These are phyloP conservation scores for Tor tambroides DNA, from an alignment of 2,113 vertebrate genomes.

Conservation along the genomic window DNA sequence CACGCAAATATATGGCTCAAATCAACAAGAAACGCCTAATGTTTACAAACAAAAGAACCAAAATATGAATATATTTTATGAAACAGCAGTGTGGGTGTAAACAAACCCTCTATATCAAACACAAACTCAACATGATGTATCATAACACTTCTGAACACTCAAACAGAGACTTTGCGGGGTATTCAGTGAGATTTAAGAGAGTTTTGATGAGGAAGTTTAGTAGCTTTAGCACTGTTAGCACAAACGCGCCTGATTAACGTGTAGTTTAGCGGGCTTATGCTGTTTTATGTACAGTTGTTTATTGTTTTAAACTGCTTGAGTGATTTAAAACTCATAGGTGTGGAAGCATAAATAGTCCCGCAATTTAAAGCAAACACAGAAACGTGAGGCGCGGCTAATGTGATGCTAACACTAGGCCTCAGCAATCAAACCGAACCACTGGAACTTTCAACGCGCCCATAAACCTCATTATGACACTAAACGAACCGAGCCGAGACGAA, in stretches of 20 bases:
- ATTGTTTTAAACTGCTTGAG: background rate
- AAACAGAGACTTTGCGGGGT: background rate
- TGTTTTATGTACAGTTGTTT: background rate
- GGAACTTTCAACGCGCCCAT: background rate
- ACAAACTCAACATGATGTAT: background rate
- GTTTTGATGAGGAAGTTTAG: conserved; percentile 2
- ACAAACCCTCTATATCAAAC: background rate
- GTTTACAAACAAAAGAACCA: background rate
- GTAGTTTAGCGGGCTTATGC: background rate
- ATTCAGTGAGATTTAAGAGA: background rate
- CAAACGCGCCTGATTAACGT: background rate
- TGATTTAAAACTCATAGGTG: background rate
- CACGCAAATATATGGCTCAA: background rate
- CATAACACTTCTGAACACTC: background rate
- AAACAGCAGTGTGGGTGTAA: background rate
- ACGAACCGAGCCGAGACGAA: background rate
- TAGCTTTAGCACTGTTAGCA: conserved; percentile 16
- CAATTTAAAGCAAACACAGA: background rate
- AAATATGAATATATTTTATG: background rate
- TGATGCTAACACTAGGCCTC: conserved; percentile 36
- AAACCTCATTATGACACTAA: background rate
- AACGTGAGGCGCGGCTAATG: conserved; percentile 23
- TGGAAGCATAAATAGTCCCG: background rate
- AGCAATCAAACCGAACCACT: conserved; percentile 21
- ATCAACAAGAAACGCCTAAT: background rate